Evolutionary conservation across 2,797 vertebrate genomes (phyloP).

Genomic region (Podargus strigoides): DNA sequence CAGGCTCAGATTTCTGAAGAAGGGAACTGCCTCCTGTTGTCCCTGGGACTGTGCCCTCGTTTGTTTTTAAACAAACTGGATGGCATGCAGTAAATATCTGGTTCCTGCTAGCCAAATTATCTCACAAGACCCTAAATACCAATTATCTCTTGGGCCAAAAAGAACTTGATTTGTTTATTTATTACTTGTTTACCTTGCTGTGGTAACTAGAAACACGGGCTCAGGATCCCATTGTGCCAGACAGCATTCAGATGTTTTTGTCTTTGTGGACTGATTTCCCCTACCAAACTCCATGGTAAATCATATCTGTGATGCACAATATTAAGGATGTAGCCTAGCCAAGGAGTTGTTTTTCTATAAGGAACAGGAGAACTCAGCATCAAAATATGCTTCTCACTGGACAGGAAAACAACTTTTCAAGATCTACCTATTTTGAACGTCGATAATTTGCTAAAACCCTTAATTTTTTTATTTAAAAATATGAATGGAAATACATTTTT

Average conservation of each 20-base stretch:
- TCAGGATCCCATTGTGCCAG: background rate
- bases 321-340: background rate
- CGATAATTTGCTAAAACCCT: background rate
- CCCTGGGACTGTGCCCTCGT: background rate
- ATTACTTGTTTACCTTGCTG: slow-evolving; percentile 24
- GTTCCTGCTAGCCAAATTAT: slow-evolving; percentile 10
- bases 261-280: background rate
- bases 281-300: background rate
- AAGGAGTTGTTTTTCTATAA: background rate
- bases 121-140: background rate
- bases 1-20: background rate
- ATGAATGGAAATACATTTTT: background rate
- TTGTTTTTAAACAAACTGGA: background rate
- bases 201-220: slow-evolving; percentile 7
- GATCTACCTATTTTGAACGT: background rate
- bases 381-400: background rate
- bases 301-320: background rate
- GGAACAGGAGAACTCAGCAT: background rate
- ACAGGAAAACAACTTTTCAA: background rate
- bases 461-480: background rate
- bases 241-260: background rate
- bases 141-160: background rate
- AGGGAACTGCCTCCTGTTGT: background rate
- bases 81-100: slow-evolving; percentile 23
- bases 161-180: background rate